Base-by-base conservation (phyloP, 2,797 vertebrate species). In the Gallinago stenura region DNA sequence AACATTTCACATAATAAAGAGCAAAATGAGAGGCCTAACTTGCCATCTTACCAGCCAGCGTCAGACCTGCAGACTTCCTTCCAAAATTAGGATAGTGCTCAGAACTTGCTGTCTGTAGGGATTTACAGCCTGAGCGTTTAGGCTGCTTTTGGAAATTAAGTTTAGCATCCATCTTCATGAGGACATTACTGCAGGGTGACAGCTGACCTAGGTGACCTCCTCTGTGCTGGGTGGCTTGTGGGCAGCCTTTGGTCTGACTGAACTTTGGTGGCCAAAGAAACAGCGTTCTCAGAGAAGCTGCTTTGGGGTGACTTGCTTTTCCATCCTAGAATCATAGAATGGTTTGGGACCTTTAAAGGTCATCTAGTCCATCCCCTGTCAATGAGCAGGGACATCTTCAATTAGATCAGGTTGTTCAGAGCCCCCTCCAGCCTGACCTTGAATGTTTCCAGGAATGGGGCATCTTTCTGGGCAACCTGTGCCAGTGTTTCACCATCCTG, bases 101-200 rank as follows among this genome's bases (percentile, higher is more conserved):
- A 56, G n/a, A 82, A 71, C 0, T 86, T 82, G n/a, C 20, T 79
- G 57, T 95, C 62, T 60, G 31, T 53, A 13, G 12, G 0, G 0
- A 2, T 87, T 82, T 60, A 35, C 64, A 73, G 17, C 45, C 7
- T 58, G 17, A 35, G 9, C 6, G 10, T 48, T 69, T 3, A 53
- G 19, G 46, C 33, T 81, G 25, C 68, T 89, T 88, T 77, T 86
- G 51, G 53, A 86, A 91, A 21, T n/a, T n/a, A 15, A 15, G 6
- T 72, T 73, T 84, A 77, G 33, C 0, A 0, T 88, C 76, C 77
- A 62, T 43, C 35, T 25, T 51, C 25, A 35, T 0, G 0, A 50
- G 31, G 70, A 24, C 2, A 0, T 66, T 73, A 31, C 62, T 81
- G 57, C 64, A 89, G 87, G 18, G 26, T 41, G 25, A 22, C 54